Evolutionary conservation across 2,888 invertebrate genomes (phyloP).

Genomic region (Cactoblastis cactorum): DNA sequence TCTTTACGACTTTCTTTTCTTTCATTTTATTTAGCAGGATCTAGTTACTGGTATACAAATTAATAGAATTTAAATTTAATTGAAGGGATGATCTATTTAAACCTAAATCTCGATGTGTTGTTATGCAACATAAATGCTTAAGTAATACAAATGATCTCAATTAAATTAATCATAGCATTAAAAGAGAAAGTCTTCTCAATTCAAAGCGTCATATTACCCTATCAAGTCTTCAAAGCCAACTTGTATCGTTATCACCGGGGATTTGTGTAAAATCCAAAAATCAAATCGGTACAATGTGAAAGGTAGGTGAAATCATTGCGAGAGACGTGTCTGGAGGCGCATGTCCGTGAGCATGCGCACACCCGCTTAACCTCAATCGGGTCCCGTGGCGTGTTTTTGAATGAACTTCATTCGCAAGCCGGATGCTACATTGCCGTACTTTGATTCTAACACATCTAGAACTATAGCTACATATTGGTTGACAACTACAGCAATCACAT

Average conservation of each 20-base stretch:
- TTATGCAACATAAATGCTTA: too few relatives aligned
- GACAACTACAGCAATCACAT: background rate
- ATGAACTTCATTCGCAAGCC: constrained; percentile 65
- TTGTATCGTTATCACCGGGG: constrained; percentile 5
- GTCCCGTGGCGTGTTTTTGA: constrained; percentile 69
- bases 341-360: constrained; percentile 68
- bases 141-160: too few relatives aligned
- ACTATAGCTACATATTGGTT: constrained; percentile 28
- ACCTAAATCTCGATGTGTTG: too few relatives aligned
- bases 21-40: too few relatives aligned
- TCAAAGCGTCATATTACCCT: background rate
- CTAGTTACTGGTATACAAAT: too few relatives aligned
- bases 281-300: constrained; percentile 47
- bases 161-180: background rate
- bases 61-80: too few relatives aligned
- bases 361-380: constrained; percentile 67
- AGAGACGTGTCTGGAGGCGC: constrained; percentile 38
- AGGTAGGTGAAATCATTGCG: constrained; percentile 74
- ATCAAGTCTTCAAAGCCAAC: background rate
- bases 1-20: too few relatives aligned
- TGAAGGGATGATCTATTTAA: too few relatives aligned
- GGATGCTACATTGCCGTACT: constrained; percentile 46
- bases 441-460: constrained; percentile 53
- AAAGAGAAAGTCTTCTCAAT: too few relatives aligned
- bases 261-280: constrained; percentile 39